These are phyloP conservation scores for Cryptoprocta ferox DNA, from an alignment of 2,797 vertebrate species.

Conservation along the genomic window DNA sequence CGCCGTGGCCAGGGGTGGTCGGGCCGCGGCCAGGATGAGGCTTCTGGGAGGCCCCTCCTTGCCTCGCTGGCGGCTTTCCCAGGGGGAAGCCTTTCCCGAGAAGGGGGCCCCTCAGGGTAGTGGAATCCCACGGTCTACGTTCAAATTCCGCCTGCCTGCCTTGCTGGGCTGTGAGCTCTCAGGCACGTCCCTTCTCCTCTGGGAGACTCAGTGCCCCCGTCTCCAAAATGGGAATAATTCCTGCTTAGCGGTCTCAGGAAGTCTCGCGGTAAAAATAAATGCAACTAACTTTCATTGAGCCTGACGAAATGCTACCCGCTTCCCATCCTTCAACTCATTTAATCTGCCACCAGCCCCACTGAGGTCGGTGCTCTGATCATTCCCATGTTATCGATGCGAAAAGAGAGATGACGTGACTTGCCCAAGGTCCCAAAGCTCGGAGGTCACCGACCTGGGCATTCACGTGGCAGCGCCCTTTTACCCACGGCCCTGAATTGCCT, in stretches of 20 bases:
- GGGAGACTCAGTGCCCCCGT: background rate
- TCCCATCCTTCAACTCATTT: background rate
- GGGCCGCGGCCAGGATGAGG: background rate
- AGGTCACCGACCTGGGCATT: background rate
- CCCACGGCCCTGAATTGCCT: fast-evolving
- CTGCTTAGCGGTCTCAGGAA: background rate
- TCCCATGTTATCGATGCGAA: background rate
- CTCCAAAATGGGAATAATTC: background rate
- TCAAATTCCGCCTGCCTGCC: background rate
- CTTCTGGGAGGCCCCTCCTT: background rate
- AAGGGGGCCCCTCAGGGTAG: too few relatives aligned
- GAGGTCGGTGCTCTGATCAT: background rate
- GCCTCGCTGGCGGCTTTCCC: background rate
- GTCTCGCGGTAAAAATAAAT: background rate
- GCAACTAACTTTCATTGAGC: background rate
- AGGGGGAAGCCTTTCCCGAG: background rate
- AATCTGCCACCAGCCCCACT: background rate
- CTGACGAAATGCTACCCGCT: fast-evolving
- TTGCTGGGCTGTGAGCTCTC: background rate
- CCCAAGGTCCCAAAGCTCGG: background rate
- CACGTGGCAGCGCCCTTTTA: background rate
- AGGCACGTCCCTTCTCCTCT: background rate
- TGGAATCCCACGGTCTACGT: background rate
- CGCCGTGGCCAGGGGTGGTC: fast-evolving
- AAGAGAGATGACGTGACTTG: background rate